phyloP scores from a whole-genome alignment of 1,140 invertebrate genomes.

The Melitaea cinxia region DNA sequence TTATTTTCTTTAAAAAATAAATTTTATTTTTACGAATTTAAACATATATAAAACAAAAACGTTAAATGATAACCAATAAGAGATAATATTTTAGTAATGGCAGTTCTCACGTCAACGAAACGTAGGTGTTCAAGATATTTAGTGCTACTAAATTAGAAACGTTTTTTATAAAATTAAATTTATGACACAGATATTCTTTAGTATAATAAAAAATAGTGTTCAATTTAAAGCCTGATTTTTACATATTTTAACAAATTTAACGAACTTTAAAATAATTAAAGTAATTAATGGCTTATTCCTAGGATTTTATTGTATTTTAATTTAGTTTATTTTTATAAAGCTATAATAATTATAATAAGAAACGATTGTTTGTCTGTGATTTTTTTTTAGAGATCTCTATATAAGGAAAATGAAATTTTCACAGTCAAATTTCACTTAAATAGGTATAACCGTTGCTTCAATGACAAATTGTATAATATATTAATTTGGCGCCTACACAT shows the following conservation, averaged over 20 bases:
- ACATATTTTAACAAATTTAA: background rate
- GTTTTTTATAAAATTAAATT: background rate
- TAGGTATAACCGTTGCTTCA: too few species aligned
- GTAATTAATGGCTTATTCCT: background rate
- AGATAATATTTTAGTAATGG: conserved; percentile 15
- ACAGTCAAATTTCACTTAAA: too few species aligned
- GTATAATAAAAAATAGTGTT: conserved; percentile 1
- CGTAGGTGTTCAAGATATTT: conserved; percentile 8
- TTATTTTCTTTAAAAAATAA: too few species aligned
- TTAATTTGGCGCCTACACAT: too few species aligned
- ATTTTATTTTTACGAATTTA: too few species aligned
- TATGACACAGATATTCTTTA: background rate
- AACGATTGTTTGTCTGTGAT: too few species aligned
- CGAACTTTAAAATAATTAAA: too few species aligned
- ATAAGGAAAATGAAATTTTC: too few species aligned
- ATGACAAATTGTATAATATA: too few species aligned
- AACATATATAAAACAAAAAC: too few species aligned
- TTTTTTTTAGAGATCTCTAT: too few species aligned
- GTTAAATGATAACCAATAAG: background rate
- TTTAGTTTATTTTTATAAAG: background rate
- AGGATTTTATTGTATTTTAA: background rate
- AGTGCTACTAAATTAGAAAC: background rate
- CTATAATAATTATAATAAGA: too few species aligned
- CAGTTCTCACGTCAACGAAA: background rate
- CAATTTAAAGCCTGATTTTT: background rate